Conservation (phyloP, 2,113 vertebrate genomes). For the Candoia aspera region DNA sequence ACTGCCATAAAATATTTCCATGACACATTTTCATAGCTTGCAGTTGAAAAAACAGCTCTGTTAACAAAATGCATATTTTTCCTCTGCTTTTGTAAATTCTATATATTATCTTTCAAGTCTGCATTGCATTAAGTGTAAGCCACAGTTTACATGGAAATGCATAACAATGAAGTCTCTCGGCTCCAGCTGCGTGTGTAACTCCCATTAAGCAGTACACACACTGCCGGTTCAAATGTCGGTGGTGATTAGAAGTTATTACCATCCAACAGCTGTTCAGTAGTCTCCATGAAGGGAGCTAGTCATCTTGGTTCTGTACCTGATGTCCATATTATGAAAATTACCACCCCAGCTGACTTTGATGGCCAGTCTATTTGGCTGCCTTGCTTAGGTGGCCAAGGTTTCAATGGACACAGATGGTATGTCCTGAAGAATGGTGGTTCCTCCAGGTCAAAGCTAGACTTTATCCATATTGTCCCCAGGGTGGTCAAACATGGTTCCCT, state of each 20-base stretch:
- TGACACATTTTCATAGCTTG: slow-evolving; percentile 38
- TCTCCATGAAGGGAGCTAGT: not conserved
- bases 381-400: not conserved
- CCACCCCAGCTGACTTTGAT: not conserved
- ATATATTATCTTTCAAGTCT: slow-evolving; percentile 39
- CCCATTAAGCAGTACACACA: slow-evolving; percentile 14
- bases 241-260: slow-evolving; percentile 25
- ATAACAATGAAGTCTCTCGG: slow-evolving; percentile 27
- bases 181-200: slow-evolving; percentile 34
- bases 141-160: slow-evolving; percentile 52
- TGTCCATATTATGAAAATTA: not conserved
- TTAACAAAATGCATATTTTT: slow-evolving; percentile 37
- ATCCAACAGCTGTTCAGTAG: not conserved
- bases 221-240: slow-evolving; percentile 44
- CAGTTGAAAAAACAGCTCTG: slow-evolving; percentile 41
- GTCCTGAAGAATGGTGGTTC: not conserved
- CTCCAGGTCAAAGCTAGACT: slow-evolving; percentile 15
- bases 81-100: slow-evolving; percentile 40
- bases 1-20: slow-evolving; percentile 40
- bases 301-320: not conserved
- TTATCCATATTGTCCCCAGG: slow-evolving; percentile 28
- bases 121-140: slow-evolving; percentile 39
- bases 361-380: not conserved
- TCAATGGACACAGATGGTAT: not conserved
- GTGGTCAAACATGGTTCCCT: slow-evolving; percentile 1